Evolutionary conservation across 2,797 vertebrate species (phyloP), one percentile per base, ranked within the genome.

Genomic region (Oceanodroma leucorhoa): DNA sequence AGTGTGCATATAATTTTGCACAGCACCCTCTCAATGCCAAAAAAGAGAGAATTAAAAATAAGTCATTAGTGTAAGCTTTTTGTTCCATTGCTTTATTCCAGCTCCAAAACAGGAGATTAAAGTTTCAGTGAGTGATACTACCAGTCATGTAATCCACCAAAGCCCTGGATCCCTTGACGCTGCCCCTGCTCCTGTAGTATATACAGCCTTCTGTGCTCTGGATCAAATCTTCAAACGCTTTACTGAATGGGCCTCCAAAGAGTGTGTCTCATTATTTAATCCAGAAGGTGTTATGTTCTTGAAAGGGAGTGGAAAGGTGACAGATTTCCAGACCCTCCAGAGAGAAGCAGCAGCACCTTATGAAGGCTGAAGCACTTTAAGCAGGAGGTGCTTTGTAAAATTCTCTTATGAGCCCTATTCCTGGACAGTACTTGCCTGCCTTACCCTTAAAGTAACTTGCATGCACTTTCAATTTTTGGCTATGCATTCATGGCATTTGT

Each of bases 91-190:
- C 53, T 87, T 90, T 89, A 89, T 75, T 85, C 45, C 2, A 10
- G 34, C 20, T 93, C 89, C 82, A 91, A 75, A 90, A 83, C 50
- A 83, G 48, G 29, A 87, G 78, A 93, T 87, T 75, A 89, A 95
- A 15, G 27, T 93, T 87, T 67, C 78, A 77, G 57, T 61, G 45
- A 95, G 60, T 5, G 3, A 90, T 61, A 61, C 36, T 40, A 78
- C 41, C 69, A 83, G 53, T 23, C 58, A 48, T 6, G 0, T 87
- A 92, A 95, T 60, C 83, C 55, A 91, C 45, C 48, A 89, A 96
- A 89, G 32, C 84, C 30, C 45, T 11, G 9, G 46, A 90, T 82
- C 62, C 14, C 22, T 43, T 34, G 18, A 53, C 0, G 0, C 22
- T 55, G 51, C 48, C 45, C 36, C 53, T 62, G 6, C 14, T 80